phyloP scores from a whole-genome alignment of 53 echinoderm and acorn worm genomes.

The Echinarachnius parma region DNA sequence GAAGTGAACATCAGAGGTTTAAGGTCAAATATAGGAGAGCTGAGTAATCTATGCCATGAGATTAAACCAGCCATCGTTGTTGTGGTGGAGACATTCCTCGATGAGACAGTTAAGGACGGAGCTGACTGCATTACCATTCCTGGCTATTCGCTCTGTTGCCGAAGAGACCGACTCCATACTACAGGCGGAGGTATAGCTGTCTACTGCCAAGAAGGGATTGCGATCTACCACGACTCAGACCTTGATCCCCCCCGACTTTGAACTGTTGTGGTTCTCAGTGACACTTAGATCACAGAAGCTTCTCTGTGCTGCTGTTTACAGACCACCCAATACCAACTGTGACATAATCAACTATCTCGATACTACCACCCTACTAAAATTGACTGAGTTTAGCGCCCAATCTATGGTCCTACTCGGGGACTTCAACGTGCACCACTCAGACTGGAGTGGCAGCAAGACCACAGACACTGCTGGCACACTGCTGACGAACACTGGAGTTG shows the following conservation, averaged over 20 bases:
- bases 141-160: conserved; percentile 38
- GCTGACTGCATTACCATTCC: conserved; percentile 43
- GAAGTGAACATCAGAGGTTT: conserved; percentile 38
- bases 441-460: conserved; percentile 46
- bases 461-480: conserved; percentile 53
- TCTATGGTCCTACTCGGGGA: conserved; percentile 34
- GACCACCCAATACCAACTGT: conserved; percentile 47
- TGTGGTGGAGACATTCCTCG: conserved; percentile 19
- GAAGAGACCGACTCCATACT: conserved; percentile 20
- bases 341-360: conserved; percentile 57
- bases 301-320: conserved; percentile 40
- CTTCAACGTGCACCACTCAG: conserved; percentile 48
- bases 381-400: conserved; percentile 1
- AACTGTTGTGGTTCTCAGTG: conserved; percentile 56
- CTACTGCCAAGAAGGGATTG: conserved; percentile 36
- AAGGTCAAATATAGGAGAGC: conserved; percentile 32
- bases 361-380: conserved; percentile 27
- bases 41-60: conserved; percentile 19
- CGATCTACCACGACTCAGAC: conserved; percentile 20
- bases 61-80: conserved; percentile 20
- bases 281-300: conserved; percentile 39
- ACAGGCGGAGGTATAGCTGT: conserved; percentile 5
- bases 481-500: conserved; percentile 23
- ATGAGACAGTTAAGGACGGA: conserved; percentile 29
- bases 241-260: conserved; percentile 26